Evolutionary conservation across 2,113 vertebrate genomes (phyloP).

Genomic region (Nanger granti): DNA sequence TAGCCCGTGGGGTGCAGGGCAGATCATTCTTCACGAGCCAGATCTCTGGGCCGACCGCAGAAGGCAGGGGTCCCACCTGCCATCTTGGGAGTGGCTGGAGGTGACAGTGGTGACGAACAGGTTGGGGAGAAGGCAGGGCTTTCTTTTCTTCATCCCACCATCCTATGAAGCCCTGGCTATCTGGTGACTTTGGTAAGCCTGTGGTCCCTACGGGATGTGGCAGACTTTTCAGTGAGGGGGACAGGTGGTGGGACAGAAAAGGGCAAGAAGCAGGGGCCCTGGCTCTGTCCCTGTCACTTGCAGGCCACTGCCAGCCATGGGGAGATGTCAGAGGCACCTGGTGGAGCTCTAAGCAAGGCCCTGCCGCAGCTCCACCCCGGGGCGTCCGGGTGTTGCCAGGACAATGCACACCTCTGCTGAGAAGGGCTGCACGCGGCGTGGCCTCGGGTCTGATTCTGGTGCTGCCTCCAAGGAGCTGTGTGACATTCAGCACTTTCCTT

Average conservation of each 20-base stretch:
- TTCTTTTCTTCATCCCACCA: neutral
- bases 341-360: neutral
- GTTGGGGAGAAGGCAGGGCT: neutral
- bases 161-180: neutral
- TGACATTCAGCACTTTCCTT: neutral
- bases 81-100: neutral
- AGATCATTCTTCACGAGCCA: rapidly evolving
- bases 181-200: neutral
- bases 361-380: too few species aligned
- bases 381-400: neutral
- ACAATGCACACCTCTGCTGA: rapidly evolving
- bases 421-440: rapidly evolving
- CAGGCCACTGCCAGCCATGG: rapidly evolving
- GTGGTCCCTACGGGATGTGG: neutral
- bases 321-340: neutral
- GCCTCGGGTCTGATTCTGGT: neutral
- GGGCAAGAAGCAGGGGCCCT: neutral
- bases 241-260: neutral
- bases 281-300: neutral
- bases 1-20: neutral
- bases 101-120: neutral
- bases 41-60: neutral
- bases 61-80: neutral
- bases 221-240: neutral
- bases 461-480: neutral